phyloP scores from a whole-genome alignment of 2,113 vertebrate species.

The Probosciger aterrimus region DNA sequence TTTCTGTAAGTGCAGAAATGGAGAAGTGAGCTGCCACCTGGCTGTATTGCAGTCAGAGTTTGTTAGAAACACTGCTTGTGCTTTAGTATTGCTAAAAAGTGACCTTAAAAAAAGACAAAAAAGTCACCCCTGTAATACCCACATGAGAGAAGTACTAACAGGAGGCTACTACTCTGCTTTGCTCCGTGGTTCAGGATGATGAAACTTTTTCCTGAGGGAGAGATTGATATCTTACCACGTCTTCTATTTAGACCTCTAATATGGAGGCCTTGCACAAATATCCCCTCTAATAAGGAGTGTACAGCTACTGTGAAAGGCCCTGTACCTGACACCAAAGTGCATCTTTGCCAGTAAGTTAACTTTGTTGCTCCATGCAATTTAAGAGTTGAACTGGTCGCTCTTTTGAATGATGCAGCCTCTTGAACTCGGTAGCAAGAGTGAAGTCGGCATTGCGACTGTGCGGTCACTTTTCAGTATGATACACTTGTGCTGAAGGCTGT shows the following conservation, averaged over 20 bases:
- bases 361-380: background rate
- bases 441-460: background rate
- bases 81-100: background rate
- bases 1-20: background rate
- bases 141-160: background rate
- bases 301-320: background rate
- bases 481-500: background rate
- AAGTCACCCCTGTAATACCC: background rate
- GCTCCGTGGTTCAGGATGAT: background rate
- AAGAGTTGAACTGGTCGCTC: background rate
- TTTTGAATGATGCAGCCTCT: background rate
- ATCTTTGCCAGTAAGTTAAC: background rate
- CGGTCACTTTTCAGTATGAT: background rate
- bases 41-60: background rate
- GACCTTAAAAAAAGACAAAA: background rate
- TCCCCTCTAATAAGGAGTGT: background rate
- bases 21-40: background rate
- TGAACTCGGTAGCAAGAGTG: background rate
- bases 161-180: background rate
- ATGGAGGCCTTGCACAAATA: background rate
- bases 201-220: background rate
- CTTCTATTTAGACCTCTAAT: background rate
- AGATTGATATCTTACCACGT: background rate
- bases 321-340: background rate
- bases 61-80: background rate